Evolutionary conservation across 1,140 invertebrate genomes (phyloP).

Genomic region (Drosophila quadrilineata): DNA sequence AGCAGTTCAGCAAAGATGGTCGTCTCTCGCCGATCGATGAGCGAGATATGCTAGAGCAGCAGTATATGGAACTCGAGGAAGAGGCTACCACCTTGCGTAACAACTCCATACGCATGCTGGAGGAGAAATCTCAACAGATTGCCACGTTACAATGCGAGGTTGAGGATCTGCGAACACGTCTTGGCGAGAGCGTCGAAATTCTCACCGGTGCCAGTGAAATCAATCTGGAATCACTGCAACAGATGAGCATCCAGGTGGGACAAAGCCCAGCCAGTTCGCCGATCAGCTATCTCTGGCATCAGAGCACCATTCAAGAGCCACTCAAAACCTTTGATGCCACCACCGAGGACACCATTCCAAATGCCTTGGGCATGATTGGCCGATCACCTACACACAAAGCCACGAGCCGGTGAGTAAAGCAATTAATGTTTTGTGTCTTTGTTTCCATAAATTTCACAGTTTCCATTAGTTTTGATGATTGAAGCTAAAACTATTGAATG

Average conservation of each 20-base stretch:
- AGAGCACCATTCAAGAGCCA: conserved; percentile 81
- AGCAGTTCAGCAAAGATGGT: conserved; percentile 85
- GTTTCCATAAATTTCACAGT: conserved; percentile 6
- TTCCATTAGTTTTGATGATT: neutral
- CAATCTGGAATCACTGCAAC: conserved; percentile 44
- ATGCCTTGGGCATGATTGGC: conserved; percentile 37
- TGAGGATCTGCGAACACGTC: conserved; percentile 66
- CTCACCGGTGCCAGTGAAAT: conserved; percentile 72
- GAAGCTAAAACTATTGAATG: no score
- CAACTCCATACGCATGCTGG: conserved; percentile 65
- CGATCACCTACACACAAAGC: conserved; percentile 56
- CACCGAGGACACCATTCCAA: conserved; percentile 33
- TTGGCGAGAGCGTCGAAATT: conserved; percentile 78
- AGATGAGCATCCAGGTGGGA: conserved; percentile 42
- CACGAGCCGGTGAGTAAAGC: conserved; percentile 64
- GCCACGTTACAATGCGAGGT: conserved; percentile 82
- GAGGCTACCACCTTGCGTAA: conserved; percentile 84
- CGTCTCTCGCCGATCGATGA: conserved; percentile 89
- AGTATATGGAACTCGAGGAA: conserved; percentile 87
- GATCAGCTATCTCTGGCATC: conserved; percentile 82
- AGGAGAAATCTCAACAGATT: conserved; percentile 83
- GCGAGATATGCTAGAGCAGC: conserved; percentile 87
- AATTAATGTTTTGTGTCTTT: neutral
- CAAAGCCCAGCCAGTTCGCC: conserved; percentile 80
- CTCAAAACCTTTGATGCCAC: conserved; percentile 44